Percentiles rank a stretch among this genome's conserved stretches.
phyloP scores from a whole-genome alignment of 1,140 invertebrate genomes.

The Papilio aristodemus region DNA sequence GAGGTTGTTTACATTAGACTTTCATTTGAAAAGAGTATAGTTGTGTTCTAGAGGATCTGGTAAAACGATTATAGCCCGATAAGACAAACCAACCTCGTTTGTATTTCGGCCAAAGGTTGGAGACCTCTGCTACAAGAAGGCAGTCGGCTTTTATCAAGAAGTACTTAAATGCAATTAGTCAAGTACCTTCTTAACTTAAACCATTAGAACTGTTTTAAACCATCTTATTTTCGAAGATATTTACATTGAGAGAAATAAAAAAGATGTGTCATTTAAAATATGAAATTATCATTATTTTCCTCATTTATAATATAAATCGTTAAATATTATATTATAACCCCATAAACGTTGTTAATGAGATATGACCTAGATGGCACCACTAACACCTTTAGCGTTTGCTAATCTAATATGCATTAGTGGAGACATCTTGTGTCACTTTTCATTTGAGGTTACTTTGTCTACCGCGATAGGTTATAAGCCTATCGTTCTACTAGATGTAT shows the following conservation, averaged over 20 bases:
- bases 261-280: slow-evolving; percentile 14
- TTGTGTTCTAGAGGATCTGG: no score
- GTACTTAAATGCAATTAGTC: slow-evolving; percentile 50
- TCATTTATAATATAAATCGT: not conserved
- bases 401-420: no score
- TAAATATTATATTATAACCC: slow-evolving; percentile 2
- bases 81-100: not conserved
- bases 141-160: slow-evolving; percentile 43
- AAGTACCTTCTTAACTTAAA: slow-evolving; percentile 53
- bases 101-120: not conserved
- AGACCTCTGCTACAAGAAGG: not conserved
- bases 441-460: no score
- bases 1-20: no score
- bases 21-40: no score
- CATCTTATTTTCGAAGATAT: slow-evolving; percentile 33
- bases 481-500: no score
- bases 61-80: not conserved
- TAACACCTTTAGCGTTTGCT: no score
- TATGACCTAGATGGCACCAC: no score
- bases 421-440: no score
- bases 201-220: slow-evolving; percentile 26
- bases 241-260: slow-evolving; percentile 38
- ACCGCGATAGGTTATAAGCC: no score
- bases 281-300: not conserved
- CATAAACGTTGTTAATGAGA: no score